phyloP scores from a whole-genome alignment of 2,797 vertebrate species.

The Sciurus carolinensis region DNA sequence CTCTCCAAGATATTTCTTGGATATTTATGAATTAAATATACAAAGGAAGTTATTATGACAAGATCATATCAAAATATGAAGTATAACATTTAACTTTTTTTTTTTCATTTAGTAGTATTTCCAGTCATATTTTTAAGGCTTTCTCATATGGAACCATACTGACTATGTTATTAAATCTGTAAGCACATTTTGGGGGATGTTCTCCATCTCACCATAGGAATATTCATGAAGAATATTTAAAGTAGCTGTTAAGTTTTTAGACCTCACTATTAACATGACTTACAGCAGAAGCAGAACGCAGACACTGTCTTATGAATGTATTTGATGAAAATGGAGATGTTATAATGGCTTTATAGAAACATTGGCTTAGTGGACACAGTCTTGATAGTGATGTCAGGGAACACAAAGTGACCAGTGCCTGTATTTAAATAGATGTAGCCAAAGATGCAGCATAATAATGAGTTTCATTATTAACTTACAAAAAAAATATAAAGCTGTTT shows the following conservation, averaged over 20 bases:
- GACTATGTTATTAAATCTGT: not conserved
- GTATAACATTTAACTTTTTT: not conserved
- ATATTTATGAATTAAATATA: not conserved
- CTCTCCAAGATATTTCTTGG: not conserved
- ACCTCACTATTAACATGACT: not conserved
- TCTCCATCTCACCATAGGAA: not conserved
- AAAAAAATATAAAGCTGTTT: conserved; percentile 81
- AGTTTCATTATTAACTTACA: conserved; percentile 84
- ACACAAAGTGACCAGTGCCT: not conserved
- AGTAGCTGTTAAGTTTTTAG: conserved; percentile 14
- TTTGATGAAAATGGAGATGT: conserved; percentile 30
- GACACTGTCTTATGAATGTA: not conserved
- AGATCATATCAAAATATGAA: not conserved
- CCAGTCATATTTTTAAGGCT: not conserved
- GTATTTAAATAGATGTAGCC: conserved; percentile 27
- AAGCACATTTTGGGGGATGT: not conserved
- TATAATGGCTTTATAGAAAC: not conserved
- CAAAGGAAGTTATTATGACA: not conserved
- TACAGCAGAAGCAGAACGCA: not conserved
- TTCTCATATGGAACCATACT: not conserved
- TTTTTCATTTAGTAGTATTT: not conserved
- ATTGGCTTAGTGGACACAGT: not conserved
- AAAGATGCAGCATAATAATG: conserved; percentile 67
- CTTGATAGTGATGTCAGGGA: not conserved
- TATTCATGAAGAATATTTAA: not conserved